phyloP scores from a whole-genome alignment of 2,113 vertebrate genomes.

The Podarcis muralis region DNA sequence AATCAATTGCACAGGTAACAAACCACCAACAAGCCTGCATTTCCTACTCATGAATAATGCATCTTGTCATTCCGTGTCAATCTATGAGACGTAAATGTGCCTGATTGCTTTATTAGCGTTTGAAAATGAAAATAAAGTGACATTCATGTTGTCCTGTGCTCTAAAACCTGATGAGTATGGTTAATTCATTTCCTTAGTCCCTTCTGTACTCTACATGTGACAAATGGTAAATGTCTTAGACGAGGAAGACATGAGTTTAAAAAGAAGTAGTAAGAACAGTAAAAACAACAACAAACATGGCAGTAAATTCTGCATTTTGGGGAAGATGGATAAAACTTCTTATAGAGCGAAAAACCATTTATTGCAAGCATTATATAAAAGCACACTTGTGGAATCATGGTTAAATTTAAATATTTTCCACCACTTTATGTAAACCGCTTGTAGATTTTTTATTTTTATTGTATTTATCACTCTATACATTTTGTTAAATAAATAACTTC shows the following conservation, averaged over 20 bases:
- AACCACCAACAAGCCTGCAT: neutral
- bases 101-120: constrained; percentile 34
- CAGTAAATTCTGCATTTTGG: neutral
- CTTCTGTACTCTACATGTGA: neutral
- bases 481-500: no score
- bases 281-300: neutral
- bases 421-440: no score
- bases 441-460: no score
- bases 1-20: constrained; percentile 35
- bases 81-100: constrained; percentile 28
- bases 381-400: neutral
- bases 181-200: constrained; percentile 15
- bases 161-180: neutral
- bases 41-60: constrained; percentile 29
- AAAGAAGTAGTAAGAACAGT: neutral
- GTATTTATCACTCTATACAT: no score
- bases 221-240: constrained; percentile 16
- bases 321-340: neutral
- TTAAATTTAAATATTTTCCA: neutral
- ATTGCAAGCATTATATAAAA: neutral
- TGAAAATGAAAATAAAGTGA: constrained; percentile 8
- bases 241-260: neutral
- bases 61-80: neutral
- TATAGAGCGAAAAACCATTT: neutral
- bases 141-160: neutral